These are phyloP conservation scores for Trissolcus japonicus DNA, from an alignment of 2,888 invertebrate species.

Conservation along the genomic window DNA sequence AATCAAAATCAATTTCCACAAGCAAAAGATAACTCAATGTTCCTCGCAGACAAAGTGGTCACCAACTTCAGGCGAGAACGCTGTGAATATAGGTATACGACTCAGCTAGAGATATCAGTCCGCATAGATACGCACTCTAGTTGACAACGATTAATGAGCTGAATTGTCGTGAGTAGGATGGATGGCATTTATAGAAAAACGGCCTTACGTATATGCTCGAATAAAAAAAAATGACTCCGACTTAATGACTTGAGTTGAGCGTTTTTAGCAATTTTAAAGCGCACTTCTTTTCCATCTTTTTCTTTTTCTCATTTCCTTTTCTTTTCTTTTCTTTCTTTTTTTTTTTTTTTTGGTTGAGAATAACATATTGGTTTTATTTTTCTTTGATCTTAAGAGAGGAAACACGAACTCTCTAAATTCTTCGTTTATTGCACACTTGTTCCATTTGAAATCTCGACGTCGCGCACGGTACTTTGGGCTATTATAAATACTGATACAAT, in stretches of 20 bases:
- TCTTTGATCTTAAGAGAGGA: not conserved
- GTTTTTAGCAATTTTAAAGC: too few species aligned
- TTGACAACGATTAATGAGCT: conserved; percentile 39
- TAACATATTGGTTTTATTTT: too few species aligned
- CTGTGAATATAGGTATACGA: not conserved
- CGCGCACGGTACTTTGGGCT: conserved; percentile 14
- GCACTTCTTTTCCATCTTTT: too few species aligned
- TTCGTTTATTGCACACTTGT: conserved; percentile 42
- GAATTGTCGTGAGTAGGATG: conserved; percentile 45
- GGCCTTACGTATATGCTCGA: conserved; percentile 9
- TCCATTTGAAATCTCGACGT: conserved; percentile 31
- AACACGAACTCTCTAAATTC: conserved; percentile 17
- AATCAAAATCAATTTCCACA: conserved; percentile 4
- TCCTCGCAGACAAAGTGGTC: conserved; percentile 16
- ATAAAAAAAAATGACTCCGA: too few species aligned
- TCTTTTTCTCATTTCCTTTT: too few species aligned
- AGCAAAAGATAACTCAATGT: conserved; percentile 7
- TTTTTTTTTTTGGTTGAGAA: too few species aligned
- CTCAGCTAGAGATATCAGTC: conserved; percentile 15
- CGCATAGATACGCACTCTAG: conserved; percentile 35
- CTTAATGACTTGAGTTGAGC: too few species aligned
- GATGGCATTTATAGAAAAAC: conserved; percentile 30
- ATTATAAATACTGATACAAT: conserved; percentile 12
- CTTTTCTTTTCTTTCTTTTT: too few species aligned
- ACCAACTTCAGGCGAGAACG: conserved; percentile 7